Conservation (phyloP, 1,140 invertebrate genomes). For the Tetragnatha versicolor region DNA sequence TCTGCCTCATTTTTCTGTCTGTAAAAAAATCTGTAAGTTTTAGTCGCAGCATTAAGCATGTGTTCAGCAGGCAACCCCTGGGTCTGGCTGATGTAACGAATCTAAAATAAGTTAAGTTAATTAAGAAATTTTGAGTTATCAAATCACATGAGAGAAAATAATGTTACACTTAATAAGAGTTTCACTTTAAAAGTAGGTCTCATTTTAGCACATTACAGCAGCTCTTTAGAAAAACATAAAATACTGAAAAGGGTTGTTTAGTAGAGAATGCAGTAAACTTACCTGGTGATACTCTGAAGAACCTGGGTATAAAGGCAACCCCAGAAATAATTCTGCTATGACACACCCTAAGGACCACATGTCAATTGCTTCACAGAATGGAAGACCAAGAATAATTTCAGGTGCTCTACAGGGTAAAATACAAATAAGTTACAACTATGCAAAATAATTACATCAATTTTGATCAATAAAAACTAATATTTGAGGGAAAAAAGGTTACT, state of each 20-base stretch:
- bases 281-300: conserved; percentile 99
- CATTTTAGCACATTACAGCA: too few relatives aligned
- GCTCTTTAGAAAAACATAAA: too few relatives aligned
- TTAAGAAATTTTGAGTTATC: not conserved
- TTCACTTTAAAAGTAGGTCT: too few relatives aligned
- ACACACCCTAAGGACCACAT: conserved; percentile 99
- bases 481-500: too few relatives aligned
- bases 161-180: too few relatives aligned
- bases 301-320: conserved; percentile 99
- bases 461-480: too few relatives aligned
- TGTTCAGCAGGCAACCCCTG: conserved; percentile 96
- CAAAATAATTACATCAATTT: too few relatives aligned
- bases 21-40: conserved; percentile 99
- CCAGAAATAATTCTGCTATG: conserved; percentile 97
- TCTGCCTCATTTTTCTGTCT: conserved; percentile 95
- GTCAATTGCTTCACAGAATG: conserved; percentile 99
- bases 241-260: too few relatives aligned
- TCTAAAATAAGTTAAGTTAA: conserved; percentile 65
- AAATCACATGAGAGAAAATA: too few relatives aligned
- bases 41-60: conserved; percentile 98
- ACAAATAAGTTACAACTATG: conserved; percentile 8
- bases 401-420: conserved; percentile 80
- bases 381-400: conserved; percentile 96
- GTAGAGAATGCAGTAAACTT: too few relatives aligned
- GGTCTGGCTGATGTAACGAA: conserved; percentile 90